Base-by-base conservation (phyloP, 2,113 vertebrate species). In the Thalassarche chlororhynchos region DNA sequence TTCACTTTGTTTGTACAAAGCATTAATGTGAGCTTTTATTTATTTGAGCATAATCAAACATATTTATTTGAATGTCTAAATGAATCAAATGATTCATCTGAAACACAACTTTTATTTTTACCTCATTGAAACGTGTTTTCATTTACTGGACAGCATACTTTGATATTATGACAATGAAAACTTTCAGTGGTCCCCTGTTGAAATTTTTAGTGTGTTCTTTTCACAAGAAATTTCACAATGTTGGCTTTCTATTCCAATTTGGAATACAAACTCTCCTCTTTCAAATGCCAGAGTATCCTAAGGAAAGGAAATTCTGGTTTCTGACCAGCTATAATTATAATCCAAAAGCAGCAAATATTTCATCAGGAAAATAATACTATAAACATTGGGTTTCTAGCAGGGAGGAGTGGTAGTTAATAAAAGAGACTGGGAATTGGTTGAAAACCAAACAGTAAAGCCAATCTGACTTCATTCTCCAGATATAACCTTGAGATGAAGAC, bases 301-400 rank as follows among this genome's bases (percentile, higher is more conserved):
- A 93, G 87, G 94, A 96, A 95, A 93, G 84, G 87, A 95, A 96
- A 91, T 87, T 89, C 87, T 92, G 36, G 47, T 95, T 96, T 96
- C 74, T 94, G 81, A 91, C 47, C 83, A 87, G 69, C 44, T 91
- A 46, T 72, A 92, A 85, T 84, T 95, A 93, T 69, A 91, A 82
- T 85, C 70, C 74, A 94, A 95, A 93, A 95, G 49, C 87, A 91
- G 69, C 85, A 96, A 91, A 95, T 93, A 90, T 92, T 95, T 96
- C 3, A 90, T 86, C 61, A 87, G 69, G 79, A 95, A 90, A 94
- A 96, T 76, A 91, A 79, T 89, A 64, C 46, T 69, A 72, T 94
- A 91, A 93, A 83, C 57, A 58, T 40, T 42, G 61, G n/a, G 9
- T 95, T 95, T 95, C 65, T 76, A 97, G 40, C 40, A 57, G 92